Conservation (phyloP, 1,140 invertebrate genomes). For the Ceratina australensis region DNA sequence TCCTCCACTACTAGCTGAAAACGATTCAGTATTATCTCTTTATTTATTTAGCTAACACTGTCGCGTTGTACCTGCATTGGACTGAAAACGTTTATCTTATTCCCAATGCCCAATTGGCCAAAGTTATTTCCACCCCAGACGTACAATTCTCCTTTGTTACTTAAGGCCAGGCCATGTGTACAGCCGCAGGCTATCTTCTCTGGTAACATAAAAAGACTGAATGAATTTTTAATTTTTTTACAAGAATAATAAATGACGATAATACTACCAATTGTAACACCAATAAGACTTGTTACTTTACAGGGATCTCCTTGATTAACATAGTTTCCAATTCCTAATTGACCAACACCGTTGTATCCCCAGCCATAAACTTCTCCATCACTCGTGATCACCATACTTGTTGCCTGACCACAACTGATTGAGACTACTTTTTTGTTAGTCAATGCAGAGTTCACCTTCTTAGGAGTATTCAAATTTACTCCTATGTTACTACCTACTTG, state of each 20-base stretch:
- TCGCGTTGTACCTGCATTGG: slow-evolving; percentile 77
- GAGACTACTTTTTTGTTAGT: slow-evolving; percentile 79
- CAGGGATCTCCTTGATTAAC: slow-evolving; percentile 81
- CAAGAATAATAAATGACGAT: neutral
- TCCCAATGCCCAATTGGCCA: slow-evolving; percentile 83
- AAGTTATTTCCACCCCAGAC: slow-evolving; percentile 86
- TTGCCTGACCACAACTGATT: slow-evolving; percentile 85
- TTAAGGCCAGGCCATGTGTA: slow-evolving; percentile 84
- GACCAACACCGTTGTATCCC: slow-evolving; percentile 86
- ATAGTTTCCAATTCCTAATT: slow-evolving; percentile 84
- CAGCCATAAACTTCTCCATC: slow-evolving; percentile 85
- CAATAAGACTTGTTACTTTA: slow-evolving; percentile 78
- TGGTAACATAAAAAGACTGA: slow-evolving; percentile 41
- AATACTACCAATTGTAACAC: slow-evolving; percentile 79
- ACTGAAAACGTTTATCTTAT: slow-evolving; percentile 77
- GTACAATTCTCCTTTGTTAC: slow-evolving; percentile 83
- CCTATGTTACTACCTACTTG: slow-evolving; percentile 82
- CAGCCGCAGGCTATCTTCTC: slow-evolving; percentile 84
- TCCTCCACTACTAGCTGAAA: slow-evolving; percentile 62
- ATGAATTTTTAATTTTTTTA: neutral
- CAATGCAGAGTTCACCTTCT: slow-evolving; percentile 79
- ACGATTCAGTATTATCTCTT: neutral
- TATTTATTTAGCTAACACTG: neutral
- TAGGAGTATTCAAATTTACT: slow-evolving; percentile 20
- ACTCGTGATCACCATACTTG: slow-evolving; percentile 83